phyloP scores from a whole-genome alignment of 2,888 invertebrate species.

The Stenolophus ochropezus region DNA sequence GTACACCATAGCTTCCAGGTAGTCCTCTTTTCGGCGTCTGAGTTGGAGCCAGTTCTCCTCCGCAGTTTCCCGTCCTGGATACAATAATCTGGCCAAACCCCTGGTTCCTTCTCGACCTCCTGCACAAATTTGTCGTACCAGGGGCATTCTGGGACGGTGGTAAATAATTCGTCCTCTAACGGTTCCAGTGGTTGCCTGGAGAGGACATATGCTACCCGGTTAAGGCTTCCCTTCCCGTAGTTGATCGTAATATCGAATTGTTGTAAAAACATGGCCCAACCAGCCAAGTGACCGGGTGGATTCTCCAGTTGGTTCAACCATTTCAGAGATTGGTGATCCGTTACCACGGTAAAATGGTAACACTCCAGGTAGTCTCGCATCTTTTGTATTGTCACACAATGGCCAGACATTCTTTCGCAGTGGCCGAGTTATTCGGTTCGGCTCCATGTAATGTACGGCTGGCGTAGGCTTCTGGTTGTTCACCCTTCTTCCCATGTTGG shows the following conservation, averaged over 20 bases:
- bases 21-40: not conserved
- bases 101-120: not conserved
- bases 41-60: not conserved
- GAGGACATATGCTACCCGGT: not conserved
- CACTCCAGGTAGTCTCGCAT: constrained; percentile 64
- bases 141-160: not conserved
- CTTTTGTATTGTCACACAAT: constrained; percentile 46
- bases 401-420: no score
- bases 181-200: not conserved
- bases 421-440: no score
- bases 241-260: constrained; percentile 61
- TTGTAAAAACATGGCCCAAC: constrained; percentile 63
- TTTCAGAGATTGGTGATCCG: constrained; percentile 64
- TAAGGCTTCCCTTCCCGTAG: not conserved
- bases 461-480: no score
- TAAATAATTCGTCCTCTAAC: not conserved
- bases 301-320: constrained; percentile 61
- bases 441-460: no score
- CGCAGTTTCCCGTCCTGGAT: not conserved
- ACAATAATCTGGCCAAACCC: not conserved
- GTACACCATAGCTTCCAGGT: no score
- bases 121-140: constrained; percentile 3
- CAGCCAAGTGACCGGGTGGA: constrained; percentile 63
- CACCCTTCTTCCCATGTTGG: constrained; percentile 23
- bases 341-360: constrained; percentile 64